Evolutionary conservation across 2,797 vertebrate species (phyloP), one percentile per base, ranked within the genome.

Genomic region (Ibycter americanus): DNA sequence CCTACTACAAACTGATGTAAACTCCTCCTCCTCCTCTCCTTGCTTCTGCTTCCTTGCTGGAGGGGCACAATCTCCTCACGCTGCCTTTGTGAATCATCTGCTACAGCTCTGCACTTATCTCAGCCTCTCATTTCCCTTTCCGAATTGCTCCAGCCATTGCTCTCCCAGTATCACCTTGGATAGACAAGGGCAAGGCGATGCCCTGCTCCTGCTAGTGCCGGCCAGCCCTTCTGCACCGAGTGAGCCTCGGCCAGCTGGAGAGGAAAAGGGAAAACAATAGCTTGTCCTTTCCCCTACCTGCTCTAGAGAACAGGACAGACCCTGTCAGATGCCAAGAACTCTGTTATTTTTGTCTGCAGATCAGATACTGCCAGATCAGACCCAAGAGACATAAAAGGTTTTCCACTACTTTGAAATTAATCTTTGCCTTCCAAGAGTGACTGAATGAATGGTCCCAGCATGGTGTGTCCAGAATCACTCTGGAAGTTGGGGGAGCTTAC

Each of bases 331-430:
- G 70, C 80, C 52, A 66, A 54, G 62, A 86, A 72, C 38, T 44
- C 66, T 40, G 72, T 78, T 94, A 95, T 94, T 96, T 95, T 51
- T 73, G 23, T 79, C 92, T 87, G 73, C 58, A 77, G 55, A 93
- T 94, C 93, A 96, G 87, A 90, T 34, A 5, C 46, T 73, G 67
- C 38, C 54, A 87, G 89, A 87, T 92, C 88, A 88, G 80, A 67
- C 83, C 44, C 65, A 63, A 62, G 58, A 87, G 67, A 93, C 59
- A 79, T 44, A 44, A 93, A 90, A 90, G 34, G 18, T 63, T 89
- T 91, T 14, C 51, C 16, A 23, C 79, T 79, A 19, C 80, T 95
- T 90, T 91, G 71, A 90, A 92, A 90, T 88, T 19, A 89, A 68
- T 89, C 51, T 91, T 88, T 90, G 83, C 68, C 52, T 95, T 84